Evolutionary conservation across 2,888 invertebrate species (phyloP).

Genomic region (Lasioglossum leucozonium): DNA sequence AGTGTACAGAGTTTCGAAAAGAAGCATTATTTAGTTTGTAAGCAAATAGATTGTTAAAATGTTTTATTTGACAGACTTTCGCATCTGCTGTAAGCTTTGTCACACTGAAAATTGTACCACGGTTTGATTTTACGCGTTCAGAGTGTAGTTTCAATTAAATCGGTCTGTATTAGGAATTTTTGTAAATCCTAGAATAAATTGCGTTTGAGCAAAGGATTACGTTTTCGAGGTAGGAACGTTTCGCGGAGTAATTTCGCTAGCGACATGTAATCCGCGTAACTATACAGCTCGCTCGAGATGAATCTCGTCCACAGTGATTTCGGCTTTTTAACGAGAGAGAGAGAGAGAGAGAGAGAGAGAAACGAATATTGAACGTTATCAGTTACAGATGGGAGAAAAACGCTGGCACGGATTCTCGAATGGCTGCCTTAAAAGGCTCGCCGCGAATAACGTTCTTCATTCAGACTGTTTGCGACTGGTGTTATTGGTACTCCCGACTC

Average conservation of each 20-base stretch:
- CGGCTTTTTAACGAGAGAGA: neutral
- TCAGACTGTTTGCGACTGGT: neutral
- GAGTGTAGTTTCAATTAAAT: neutral
- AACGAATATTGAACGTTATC: neutral
- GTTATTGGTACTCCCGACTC: constrained; percentile 2
- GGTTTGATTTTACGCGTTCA: neutral
- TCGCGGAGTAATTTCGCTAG: neutral
- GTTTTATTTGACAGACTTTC: neutral
- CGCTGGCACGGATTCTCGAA: neutral
- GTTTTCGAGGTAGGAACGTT: neutral
- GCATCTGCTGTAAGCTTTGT: neutral
- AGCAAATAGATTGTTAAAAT: neutral
- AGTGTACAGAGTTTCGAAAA: neutral
- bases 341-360: too few relatives aligned
- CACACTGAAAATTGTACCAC: neutral
- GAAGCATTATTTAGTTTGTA: neutral
- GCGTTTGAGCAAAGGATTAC: neutral
- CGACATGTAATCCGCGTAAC: neutral
- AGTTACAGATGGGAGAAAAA: neutral
- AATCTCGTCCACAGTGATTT: neutral
- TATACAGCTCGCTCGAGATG: neutral
- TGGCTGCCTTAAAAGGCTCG: neutral
- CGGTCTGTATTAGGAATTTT: neutral
- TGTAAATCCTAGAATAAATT: neutral
- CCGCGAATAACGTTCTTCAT: neutral